Conservation (phyloP, 2,797 vertebrate genomes). For the Crenuchus spilurus region DNA sequence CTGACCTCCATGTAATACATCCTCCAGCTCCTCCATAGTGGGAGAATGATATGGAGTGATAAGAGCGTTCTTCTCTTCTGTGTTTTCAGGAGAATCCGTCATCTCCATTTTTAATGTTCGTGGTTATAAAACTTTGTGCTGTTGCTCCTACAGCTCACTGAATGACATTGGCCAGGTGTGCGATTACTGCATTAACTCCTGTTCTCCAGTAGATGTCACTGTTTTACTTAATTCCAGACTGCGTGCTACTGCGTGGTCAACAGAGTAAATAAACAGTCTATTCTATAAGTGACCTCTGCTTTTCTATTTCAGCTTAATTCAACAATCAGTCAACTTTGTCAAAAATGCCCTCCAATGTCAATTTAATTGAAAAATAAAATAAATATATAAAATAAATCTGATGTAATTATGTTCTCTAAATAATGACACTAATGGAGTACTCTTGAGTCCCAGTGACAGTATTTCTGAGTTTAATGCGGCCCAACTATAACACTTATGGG, state of each 20-base stretch:
- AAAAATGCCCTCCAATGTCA: too few relatives aligned
- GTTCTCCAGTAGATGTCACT: slow-evolving; percentile 61
- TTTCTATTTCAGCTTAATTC: neutral
- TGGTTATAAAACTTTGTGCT: slow-evolving; percentile 4
- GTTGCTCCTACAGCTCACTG: neutral
- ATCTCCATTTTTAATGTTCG: slow-evolving; percentile 30
- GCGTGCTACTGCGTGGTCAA: neutral
- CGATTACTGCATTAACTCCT: slow-evolving; percentile 90
- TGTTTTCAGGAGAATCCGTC: slow-evolving; percentile 24
- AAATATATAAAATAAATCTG: too few relatives aligned
- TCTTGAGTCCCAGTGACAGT: too few relatives aligned
- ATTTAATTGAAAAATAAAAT: too few relatives aligned
- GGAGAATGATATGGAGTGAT: slow-evolving; percentile 50
- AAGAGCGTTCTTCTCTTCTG: slow-evolving; percentile 1
- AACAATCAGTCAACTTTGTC: too few relatives aligned
- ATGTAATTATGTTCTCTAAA: too few relatives aligned
- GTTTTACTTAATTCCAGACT: slow-evolving; percentile 79
- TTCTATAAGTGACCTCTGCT: too few relatives aligned
- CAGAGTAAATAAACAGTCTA: neutral
- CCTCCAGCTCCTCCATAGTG: slow-evolving; percentile 82
- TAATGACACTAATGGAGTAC: too few relatives aligned
- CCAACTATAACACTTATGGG: too few relatives aligned
- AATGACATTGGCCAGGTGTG: slow-evolving; percentile 88
- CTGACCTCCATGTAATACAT: slow-evolving; percentile 79
- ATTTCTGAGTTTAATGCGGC: too few relatives aligned